Evolutionary conservation across 2,113 vertebrate species (phyloP).

Genomic region (Murina feae): DNA sequence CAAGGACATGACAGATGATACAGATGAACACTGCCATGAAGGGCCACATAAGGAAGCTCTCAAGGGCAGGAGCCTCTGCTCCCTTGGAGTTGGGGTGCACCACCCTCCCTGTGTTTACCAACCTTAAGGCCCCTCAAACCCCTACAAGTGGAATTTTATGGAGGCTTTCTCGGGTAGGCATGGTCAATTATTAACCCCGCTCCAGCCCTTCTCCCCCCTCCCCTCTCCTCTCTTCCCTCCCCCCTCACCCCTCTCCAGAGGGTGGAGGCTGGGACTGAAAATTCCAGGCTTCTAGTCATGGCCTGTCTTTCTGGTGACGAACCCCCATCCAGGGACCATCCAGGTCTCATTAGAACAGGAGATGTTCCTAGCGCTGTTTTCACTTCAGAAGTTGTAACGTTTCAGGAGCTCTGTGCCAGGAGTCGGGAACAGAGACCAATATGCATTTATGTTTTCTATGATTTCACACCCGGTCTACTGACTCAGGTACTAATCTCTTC

Average conservation of each 20-base stretch:
- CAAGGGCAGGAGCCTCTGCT: not conserved
- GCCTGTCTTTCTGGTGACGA: not conserved
- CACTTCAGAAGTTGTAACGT: not conserved
- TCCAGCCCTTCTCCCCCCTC: not conserved
- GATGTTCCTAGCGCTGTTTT: not conserved
- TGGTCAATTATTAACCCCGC: not conserved
- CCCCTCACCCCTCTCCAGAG: not conserved
- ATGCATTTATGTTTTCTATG: not conserved
- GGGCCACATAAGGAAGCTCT: accelerated
- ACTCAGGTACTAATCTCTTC: not conserved
- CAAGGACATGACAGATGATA: not conserved
- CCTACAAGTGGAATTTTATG: not conserved
- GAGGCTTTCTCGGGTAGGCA: not conserved
- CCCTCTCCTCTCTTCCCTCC: too few species aligned
- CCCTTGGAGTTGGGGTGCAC: accelerated
- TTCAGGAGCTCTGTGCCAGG: not conserved
- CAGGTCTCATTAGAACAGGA: not conserved
- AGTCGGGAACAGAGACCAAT: not conserved
- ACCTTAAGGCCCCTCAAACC: not conserved
- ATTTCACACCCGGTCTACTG: not conserved
- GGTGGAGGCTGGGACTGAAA: not conserved
- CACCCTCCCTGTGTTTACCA: not conserved
- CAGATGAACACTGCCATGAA: not conserved
- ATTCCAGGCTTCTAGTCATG: not conserved
- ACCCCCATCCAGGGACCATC: too few species aligned